Conservation (phyloP, 2,113 vertebrate genomes). For the Sander lucioperca region DNA sequence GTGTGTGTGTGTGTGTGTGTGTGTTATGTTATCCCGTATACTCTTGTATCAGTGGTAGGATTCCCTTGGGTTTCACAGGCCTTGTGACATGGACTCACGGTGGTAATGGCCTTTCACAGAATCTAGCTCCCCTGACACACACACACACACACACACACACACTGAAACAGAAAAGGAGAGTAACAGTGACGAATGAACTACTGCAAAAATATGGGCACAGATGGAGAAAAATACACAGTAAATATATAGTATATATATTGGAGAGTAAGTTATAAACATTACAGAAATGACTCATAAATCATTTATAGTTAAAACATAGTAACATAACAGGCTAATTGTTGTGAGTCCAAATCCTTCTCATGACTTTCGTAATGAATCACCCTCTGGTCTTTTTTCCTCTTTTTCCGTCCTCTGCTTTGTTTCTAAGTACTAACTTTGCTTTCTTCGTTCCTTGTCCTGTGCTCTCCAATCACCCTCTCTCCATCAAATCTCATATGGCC, state of each 20-base stretch:
- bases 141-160: conserved; percentile 37
- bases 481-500: conserved; percentile 17
- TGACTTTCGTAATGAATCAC: neutral
- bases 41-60: conserved; percentile 65
- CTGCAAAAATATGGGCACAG: conserved; percentile 21
- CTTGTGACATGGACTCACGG: conserved; percentile 73
- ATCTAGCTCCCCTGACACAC: conserved; percentile 64
- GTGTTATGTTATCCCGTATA: conserved; percentile 45
- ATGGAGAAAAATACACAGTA: neutral
- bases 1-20: conserved; percentile 33
- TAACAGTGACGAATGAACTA: conserved; percentile 21
- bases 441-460: conserved; percentile 2
- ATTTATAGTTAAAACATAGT: neutral
- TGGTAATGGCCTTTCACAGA: conserved; percentile 82
- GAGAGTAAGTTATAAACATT: neutral
- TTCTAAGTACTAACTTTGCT: too few relatives aligned
- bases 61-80: conserved; percentile 78
- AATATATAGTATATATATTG: neutral
- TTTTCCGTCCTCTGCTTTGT: neutral
- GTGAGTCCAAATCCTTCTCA: neutral
- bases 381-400: neutral
- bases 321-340: too few relatives aligned
- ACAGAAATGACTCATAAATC: neutral
- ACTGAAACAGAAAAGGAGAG: conserved; percentile 36
- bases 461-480: conserved; percentile 20